Evolutionary conservation across 2,888 invertebrate genomes (phyloP).

Genomic region (Eurois occulta): DNA sequence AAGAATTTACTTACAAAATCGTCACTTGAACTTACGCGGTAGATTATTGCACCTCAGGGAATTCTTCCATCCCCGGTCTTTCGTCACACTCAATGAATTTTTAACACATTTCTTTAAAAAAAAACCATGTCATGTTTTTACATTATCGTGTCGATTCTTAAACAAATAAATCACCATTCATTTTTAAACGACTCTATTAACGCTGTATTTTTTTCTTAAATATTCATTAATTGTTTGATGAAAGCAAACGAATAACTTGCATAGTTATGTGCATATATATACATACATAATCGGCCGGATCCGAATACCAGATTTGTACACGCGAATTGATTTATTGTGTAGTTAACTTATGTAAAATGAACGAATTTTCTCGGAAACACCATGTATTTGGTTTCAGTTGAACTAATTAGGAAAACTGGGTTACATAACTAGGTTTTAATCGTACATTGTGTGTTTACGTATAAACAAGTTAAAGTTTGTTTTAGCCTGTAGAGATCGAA

Average conservation of each 20-base stretch:
- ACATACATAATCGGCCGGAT: conserved; percentile 52
- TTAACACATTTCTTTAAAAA: neutral
- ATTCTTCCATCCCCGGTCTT: neutral
- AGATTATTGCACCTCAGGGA: conserved; percentile 15
- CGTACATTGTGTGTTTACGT: neutral
- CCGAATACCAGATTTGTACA: conserved; percentile 44
- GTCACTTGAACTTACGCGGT: neutral
- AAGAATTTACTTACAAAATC: neutral
- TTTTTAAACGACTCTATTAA: conserved; percentile 42
- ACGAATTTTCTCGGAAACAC: conserved; percentile 40
- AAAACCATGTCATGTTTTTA: neutral
- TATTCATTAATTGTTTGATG: conserved; percentile 57
- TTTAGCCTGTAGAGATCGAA: neutral
- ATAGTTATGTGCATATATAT: conserved; percentile 37
- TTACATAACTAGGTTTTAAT: conserved; percentile 1
- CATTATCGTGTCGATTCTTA: neutral
- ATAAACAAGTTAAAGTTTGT: neutral
- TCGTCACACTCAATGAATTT: conserved; percentile 1
- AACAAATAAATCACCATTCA: conserved; percentile 34
- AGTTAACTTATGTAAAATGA: conserved; percentile 29
- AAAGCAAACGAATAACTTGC: conserved; percentile 45
- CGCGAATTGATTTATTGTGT: conserved; percentile 49
- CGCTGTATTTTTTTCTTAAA: conserved; percentile 36
- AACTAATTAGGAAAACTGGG: conserved; percentile 24
- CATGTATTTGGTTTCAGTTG: conserved; percentile 5